These are phyloP conservation scores for Eonycteris spelaea DNA, from an alignment of 2,113 vertebrate species.

Conservation along the genomic window DNA sequence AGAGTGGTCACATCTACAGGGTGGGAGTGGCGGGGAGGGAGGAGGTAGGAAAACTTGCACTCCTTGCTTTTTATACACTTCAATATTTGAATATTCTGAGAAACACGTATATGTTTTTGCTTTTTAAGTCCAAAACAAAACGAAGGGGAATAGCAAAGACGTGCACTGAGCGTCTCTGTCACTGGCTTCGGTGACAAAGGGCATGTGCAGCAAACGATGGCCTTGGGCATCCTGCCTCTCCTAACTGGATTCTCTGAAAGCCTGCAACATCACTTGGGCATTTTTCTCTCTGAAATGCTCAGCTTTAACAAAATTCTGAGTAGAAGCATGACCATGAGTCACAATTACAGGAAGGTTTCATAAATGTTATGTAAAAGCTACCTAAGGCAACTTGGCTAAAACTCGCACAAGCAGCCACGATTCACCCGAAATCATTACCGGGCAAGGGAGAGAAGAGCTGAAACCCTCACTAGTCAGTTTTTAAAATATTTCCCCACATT, in stretches of 20 bases:
- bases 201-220: background rate
- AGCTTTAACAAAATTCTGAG: constrained; percentile 59
- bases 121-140: background rate
- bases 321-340: constrained; percentile 63
- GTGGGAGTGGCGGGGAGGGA: too few species aligned
- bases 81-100: background rate
- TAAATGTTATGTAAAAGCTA: constrained; percentile 62
- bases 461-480: background rate
- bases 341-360: constrained; percentile 65
- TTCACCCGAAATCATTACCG: background rate
- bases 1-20: background rate
- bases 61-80: background rate
- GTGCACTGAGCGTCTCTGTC: background rate
- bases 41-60: background rate
- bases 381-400: background rate
- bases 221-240: background rate
- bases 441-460: fast-evolving
- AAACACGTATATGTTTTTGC: background rate
- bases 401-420: background rate
- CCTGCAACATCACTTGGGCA: background rate
- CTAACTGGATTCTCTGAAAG: constrained; percentile 59
- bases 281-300: constrained; percentile 39
- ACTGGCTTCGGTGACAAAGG: background rate
- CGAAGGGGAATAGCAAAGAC: background rate
- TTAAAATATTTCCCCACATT: fast-evolving